Base-by-base conservation (phyloP, 2,113 vertebrate species). In the Vanacampus margaritifer region DNA sequence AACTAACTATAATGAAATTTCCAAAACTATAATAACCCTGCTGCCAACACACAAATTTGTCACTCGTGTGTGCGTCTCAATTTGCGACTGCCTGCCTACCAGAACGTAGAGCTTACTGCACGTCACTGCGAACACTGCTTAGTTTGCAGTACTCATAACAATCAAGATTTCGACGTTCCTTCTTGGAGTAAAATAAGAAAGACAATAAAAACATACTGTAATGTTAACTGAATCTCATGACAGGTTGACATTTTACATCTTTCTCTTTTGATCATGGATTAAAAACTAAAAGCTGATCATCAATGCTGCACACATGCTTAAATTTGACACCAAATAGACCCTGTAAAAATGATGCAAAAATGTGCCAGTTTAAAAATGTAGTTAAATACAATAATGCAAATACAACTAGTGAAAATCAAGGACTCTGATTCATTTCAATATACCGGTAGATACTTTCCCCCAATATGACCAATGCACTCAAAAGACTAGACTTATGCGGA, bases 201-300 rank as follows among this genome's bases (percentile, higher is more conserved):
- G 69, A 61, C 78, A 61, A 26, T 62, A 28, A 60, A 64, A 58
- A 35, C 54, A 28, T 32, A 32, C 4, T 32, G 28, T 17, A 59
- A 60, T 12, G 21, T 72, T 60, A 14, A 45, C 58, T 28, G 2
- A 6, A 59, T 45, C 21, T 73, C 19, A 13, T 46, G 6, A 62
- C 41, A 26, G n/a, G 39, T 67, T 37, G 43, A 58, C n/a, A 35
- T 60, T 53, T 39, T 16, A n/a, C 56, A 62, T 65, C n/a, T 66
- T 62, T 74, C 32, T 16, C 19, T 41, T 59, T 63, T 61, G 45
- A 78, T 74, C 63, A 62, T 69, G 60, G 71, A 64, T 67, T 71
- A 45, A 67, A 77, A 65, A 1, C n/a, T 16, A 26, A 53, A 64
- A 76, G 71, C 62, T 82, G 9, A 56, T 59, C 64, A 46, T 72